These are phyloP conservation scores for Tipula lateralis DNA, from an alignment of 2,888 invertebrate genomes.

Conservation along the genomic window DNA sequence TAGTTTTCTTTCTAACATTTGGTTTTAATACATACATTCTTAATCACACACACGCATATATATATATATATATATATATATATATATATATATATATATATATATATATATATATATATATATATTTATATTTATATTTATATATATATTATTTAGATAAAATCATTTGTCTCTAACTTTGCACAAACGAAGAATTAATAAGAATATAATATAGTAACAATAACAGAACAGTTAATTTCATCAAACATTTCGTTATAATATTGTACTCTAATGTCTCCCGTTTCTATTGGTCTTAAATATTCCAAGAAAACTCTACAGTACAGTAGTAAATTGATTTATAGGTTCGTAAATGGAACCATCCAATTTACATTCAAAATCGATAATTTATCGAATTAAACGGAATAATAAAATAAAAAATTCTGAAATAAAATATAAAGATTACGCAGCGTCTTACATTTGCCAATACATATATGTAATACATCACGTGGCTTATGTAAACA, in stretches of 20 bases:
- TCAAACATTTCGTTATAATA: neutral
- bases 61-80: too few relatives aligned
- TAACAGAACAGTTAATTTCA: neutral
- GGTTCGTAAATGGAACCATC: neutral
- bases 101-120: too few relatives aligned
- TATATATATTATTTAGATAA: neutral
- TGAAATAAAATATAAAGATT: neutral
- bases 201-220: neutral
- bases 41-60: too few relatives aligned
- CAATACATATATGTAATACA: neutral
- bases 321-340: neutral
- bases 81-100: too few relatives aligned
- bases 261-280: neutral
- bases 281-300: too few relatives aligned
- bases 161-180: neutral
- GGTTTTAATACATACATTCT: neutral
- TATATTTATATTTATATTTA: too few relatives aligned
- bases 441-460: neutral
- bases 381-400: neutral
- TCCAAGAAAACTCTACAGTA: neutral
- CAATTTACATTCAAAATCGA: neutral
- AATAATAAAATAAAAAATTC: neutral
- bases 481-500: constrained; percentile 11
- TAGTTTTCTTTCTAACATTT: neutral
- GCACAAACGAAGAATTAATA: neutral